Evolutionary conservation across 2,888 invertebrate genomes (phyloP).

Genomic region (Dilophus febrilis): DNA sequence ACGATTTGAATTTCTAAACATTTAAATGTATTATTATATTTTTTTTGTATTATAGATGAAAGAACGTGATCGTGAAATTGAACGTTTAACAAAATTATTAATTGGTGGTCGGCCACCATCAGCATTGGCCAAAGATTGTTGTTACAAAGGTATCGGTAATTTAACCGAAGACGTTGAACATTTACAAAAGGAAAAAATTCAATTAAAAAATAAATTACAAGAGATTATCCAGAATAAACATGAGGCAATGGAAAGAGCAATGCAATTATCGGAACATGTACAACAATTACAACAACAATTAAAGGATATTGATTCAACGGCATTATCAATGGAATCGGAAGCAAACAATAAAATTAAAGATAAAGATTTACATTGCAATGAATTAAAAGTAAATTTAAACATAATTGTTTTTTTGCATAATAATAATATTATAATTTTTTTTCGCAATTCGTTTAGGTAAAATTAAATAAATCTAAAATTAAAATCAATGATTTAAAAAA

Average conservation of each 20-base stretch:
- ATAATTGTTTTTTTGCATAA: constrained; percentile 13
- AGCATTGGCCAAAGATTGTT: constrained; percentile 47
- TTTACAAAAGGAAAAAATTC: constrained; percentile 40
- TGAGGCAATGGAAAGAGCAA: constrained; percentile 62
- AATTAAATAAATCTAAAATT: constrained; percentile 30
- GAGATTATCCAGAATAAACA: constrained; percentile 51
- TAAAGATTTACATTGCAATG: constrained; percentile 18
- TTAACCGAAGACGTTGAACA: constrained; percentile 39
- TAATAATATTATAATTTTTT: constrained; percentile 3
- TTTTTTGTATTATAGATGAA: constrained; percentile 21
- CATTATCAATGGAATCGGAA: constrained; percentile 57
- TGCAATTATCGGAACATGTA: constrained; percentile 56
- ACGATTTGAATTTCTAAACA: too few species aligned
- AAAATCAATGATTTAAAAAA: constrained; percentile 32
- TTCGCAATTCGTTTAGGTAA: constrained; percentile 23
- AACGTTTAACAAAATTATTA: constrained; percentile 46
- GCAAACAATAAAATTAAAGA: constrained; percentile 45
- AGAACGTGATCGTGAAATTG: constrained; percentile 47
- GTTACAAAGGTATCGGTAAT: constrained; percentile 37
- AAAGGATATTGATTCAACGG: constrained; percentile 53
- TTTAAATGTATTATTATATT: too few species aligned
- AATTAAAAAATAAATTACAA: constrained; percentile 10
- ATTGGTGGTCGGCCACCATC: constrained; percentile 50
- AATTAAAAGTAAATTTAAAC: constrained; percentile 19
- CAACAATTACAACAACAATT: constrained; percentile 51